phyloP scores from a whole-genome alignment of 2,888 invertebrate genomes.

The Exocentrus adspersus region DNA sequence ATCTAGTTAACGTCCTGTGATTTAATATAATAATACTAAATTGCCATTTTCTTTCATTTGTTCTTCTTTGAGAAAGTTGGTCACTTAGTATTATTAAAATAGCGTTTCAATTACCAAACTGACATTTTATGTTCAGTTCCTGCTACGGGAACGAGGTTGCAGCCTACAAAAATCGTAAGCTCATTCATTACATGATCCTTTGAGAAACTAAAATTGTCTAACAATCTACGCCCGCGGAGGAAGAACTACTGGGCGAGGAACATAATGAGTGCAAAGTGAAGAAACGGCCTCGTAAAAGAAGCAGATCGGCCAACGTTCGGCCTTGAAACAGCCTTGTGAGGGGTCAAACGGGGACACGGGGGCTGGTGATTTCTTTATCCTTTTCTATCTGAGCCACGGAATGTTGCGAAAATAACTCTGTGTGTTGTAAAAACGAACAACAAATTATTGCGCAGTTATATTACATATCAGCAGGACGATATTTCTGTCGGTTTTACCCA shows the following conservation, averaged over 20 bases:
- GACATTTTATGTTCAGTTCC: too few relatives aligned
- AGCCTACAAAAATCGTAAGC: too few relatives aligned
- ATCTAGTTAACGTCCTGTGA: too few relatives aligned
- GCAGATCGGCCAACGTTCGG: slow-evolving; percentile 63
- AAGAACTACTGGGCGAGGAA: slow-evolving; percentile 48
- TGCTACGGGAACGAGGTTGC: too few relatives aligned
- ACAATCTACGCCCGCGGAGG: not conserved
- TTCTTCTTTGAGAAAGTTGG: too few relatives aligned
- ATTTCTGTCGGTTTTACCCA: too few relatives aligned
- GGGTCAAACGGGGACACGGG: slow-evolving; percentile 56
- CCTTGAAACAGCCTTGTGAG: slow-evolving; percentile 65
- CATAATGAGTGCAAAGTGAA: slow-evolving; percentile 61
- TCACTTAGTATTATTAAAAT: too few relatives aligned
- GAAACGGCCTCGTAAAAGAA: slow-evolving; percentile 56
- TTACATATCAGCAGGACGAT: not conserved
- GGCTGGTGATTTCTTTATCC: slow-evolving; percentile 8
- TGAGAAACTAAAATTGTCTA: too few relatives aligned
- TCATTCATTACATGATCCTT: too few relatives aligned
- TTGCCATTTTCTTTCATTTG: too few relatives aligned
- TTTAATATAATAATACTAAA: too few relatives aligned
- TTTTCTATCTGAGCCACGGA: slow-evolving; percentile 18
- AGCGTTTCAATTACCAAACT: too few relatives aligned
- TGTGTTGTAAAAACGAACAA: slow-evolving; percentile 16
- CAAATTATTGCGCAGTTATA: slow-evolving; percentile 23
- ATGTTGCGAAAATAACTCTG: slow-evolving; percentile 24